Percentiles rank a stretch among this genome's conserved stretches.
Evolutionary conservation across 2,888 invertebrate species (phyloP).

Genomic region (Leistus spinibarbis): DNA sequence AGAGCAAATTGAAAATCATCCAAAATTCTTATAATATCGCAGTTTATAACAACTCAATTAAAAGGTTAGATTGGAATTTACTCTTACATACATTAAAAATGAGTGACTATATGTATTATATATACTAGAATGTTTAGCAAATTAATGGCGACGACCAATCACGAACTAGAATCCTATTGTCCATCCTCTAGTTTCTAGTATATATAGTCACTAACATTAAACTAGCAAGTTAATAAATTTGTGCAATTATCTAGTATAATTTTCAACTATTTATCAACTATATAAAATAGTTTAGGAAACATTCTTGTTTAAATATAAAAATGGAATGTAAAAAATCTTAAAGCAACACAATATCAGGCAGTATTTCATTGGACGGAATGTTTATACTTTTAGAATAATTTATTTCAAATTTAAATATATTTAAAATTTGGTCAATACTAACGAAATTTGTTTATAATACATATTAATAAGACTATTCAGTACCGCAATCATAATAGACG

Average conservation of each 20-base stretch:
- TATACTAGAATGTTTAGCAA: too few relatives aligned
- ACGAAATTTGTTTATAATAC: neutral
- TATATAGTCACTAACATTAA: too few relatives aligned
- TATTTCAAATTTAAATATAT: neutral
- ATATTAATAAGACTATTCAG: neutral
- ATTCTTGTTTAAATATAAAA: slow-evolving; percentile 17
- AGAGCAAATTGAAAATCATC: neutral
- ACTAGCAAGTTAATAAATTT: neutral
- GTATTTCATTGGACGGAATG: slow-evolving; percentile 29
- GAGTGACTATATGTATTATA: too few relatives aligned
- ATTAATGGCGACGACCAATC: too few relatives aligned
- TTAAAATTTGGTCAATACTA: neutral
- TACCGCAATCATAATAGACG: neutral
- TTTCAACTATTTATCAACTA: neutral
- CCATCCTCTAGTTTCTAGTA: too few relatives aligned
- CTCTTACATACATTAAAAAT: too few relatives aligned
- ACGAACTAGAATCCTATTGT: too few relatives aligned
- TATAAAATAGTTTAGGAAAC: neutral
- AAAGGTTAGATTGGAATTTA: neutral
- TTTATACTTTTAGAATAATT: slow-evolving; percentile 6
- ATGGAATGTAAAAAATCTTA: slow-evolving; percentile 20
- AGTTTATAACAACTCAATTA: neutral
- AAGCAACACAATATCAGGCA: slow-evolving; percentile 21
- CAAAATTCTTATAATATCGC: neutral
- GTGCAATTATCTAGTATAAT: slow-evolving; percentile 12